Evolutionary conservation across 1,140 invertebrate genomes (phyloP), one percentile per base, ranked within the genome.

Genomic region (Rhyacophila brunnea): DNA sequence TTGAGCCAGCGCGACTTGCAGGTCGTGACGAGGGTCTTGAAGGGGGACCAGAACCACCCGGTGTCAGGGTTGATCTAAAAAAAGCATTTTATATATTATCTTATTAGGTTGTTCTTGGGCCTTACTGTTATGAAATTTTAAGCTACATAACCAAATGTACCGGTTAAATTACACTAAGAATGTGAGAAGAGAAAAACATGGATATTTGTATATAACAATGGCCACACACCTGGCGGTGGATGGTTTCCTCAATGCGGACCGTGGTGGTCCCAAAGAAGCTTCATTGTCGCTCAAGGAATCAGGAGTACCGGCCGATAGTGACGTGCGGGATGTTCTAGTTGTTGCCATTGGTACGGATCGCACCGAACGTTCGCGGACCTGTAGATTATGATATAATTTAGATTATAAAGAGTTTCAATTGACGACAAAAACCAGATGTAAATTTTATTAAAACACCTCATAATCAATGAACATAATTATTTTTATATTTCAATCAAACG

Each of bases 281-380:
- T 93, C 91, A 65, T 90, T 91, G 69, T 92, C 90, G 71, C 89
- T 91, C n/a, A 92, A 80, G 40, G 90, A 92, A 68, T 93, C 91
- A 1, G 91, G 90, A 9, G 91, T 92, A 66, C 89, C 89, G 17
- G 87, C 88, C 58, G 88, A 91, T 32, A 90, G 75, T 18, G 89
- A 88, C 20, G 88, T 87, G 67, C 87, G 81, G 47, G 83, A 85
- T 59, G 82, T 81, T 72, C 84, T 74, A 54, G 83, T 82, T 55
- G 82, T 82, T 35, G 85, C 84, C 91, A 93, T 93, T 32, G 92
- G 91, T 54, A 92, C 87, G 51, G 90, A 93, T 66, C 91, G 84
- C 46, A 83, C 85, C 43, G 91, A 95, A 60, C 91, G 83, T 77
- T 95, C 93, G 68, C 92, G 86, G 23, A 96, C 91, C 93, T 96